phyloP scores from a whole-genome alignment of 2,113 vertebrate genomes.

The Morone chrysops region DNA sequence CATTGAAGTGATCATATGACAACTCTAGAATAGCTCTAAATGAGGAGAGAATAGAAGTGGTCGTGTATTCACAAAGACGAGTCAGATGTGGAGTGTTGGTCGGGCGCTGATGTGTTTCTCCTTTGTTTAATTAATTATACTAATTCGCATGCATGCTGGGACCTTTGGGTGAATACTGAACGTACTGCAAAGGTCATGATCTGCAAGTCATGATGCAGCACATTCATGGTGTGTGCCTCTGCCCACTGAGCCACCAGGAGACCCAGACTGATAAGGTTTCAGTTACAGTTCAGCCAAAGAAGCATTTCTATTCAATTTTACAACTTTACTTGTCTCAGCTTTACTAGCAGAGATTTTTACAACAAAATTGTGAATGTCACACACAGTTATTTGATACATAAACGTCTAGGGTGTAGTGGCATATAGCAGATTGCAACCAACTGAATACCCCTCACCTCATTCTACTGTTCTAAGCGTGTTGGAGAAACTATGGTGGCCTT shows the following conservation, averaged over 20 bases:
- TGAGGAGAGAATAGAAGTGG: conserved; percentile 47
- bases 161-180: conserved; percentile 35
- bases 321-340: background rate
- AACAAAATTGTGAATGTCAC: background rate
- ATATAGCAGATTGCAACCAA: too few relatives aligned
- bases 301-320: background rate
- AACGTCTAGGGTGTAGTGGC: too few relatives aligned
- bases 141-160: conserved; percentile 43
- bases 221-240: background rate
- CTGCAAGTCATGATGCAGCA: conserved; percentile 54
- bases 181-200: conserved; percentile 57
- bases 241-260: conserved; percentile 5
- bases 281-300: background rate
- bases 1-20: conserved; percentile 66
- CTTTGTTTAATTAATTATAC: conserved; percentile 26
- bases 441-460: too few relatives aligned
- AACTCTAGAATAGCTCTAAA: conserved; percentile 35
- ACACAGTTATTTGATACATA: background rate
- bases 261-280: background rate
- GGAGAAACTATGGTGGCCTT: too few relatives aligned
- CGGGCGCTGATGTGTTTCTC: background rate
- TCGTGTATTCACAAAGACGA: background rate
- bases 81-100: conserved; percentile 13
- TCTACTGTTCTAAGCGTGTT: too few relatives aligned
- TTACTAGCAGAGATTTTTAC: background rate